Base-by-base conservation (phyloP, 2,797 vertebrate genomes). In the Falco berigora region DNA sequence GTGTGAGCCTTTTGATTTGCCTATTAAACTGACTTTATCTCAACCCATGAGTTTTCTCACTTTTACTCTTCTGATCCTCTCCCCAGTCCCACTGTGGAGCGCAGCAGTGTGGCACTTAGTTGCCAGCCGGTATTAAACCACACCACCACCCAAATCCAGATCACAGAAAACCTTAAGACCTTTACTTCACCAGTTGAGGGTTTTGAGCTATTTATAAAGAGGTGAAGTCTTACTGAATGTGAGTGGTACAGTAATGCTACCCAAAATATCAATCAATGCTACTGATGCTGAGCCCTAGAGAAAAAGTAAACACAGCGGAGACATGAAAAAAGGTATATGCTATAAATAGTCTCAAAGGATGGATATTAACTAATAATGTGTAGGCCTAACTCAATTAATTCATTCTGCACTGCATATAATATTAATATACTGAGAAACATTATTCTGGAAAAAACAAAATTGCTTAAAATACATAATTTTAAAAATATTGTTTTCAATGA, bases 401-500 rank as follows among this genome's bases (percentile, higher is more conserved):
- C 27, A 50, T 88, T 80, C 96, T 75, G 5, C 49, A 74, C 89
- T 92, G 59, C 80, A 82, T 74, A 85, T 78, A 86, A 95, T 68
- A 86, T 56, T 85, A 96, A 92, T 66, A 85, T 5, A 86, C 52
- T 25, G 46, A 92, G 61, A 91, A 95, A 84, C 30, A 71, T 56
- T 56, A 88, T 72, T 84, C 32, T 68, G 80, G 73, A 66, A 93
- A 87, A 90, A 82, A 8, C 55, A 93, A 96, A 96, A 86, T 68
- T 88, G 23, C 34, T 94, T 92, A 84, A 96, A 94, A 94, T 44
- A 19, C 5, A 15, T 72, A 92, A 79, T 89, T 97, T 96, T 12
- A 30, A 91, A 95, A 96, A 86, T 93, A 90, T 68, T 82, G 68
- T 92, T 96, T 97, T 97, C 86, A 89, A 88, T 66, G 59, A 69